phyloP scores from a whole-genome alignment of 1,140 invertebrate species.

The Melipona quadrifasciata region DNA sequence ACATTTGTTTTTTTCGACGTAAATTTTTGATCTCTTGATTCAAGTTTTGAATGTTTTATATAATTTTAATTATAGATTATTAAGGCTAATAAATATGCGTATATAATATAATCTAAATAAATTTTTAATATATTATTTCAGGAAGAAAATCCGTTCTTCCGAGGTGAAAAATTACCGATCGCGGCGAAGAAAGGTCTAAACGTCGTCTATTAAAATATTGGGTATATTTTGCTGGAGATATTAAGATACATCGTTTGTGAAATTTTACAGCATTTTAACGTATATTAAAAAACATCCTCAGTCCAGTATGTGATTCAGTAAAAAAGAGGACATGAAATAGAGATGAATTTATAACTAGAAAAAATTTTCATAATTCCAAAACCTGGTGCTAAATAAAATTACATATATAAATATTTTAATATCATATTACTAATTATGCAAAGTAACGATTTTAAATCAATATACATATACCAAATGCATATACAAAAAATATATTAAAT shows the following conservation, averaged over 20 bases:
- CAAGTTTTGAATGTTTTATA: not conserved
- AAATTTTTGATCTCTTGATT: not conserved
- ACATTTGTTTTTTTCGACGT: not conserved
- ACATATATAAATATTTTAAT: slow-evolving; percentile 29
- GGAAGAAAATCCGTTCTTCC: slow-evolving; percentile 89
- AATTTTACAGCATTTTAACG: slow-evolving; percentile 17
- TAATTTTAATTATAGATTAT: not conserved
- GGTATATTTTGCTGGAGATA: not conserved
- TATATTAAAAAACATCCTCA: slow-evolving; percentile 14
- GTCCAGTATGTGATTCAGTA: not conserved
- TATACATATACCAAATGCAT: slow-evolving; percentile 4
- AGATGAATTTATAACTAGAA: not conserved
- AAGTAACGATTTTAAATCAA: not conserved
- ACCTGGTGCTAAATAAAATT: slow-evolving; percentile 22
- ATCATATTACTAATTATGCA: not conserved
- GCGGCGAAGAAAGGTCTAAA: slow-evolving; percentile 94
- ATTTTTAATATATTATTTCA: slow-evolving; percentile 75
- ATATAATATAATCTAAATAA: too few relatives aligned
- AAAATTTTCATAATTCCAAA: slow-evolving; percentile 13
- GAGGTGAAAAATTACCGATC: slow-evolving; percentile 91
- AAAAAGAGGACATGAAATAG: not conserved
- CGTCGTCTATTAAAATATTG: slow-evolving; percentile 76
- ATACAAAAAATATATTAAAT: not conserved
- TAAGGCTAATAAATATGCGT: too few relatives aligned
- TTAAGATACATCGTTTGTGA: not conserved